Evolutionary conservation across 1,140 invertebrate genomes (phyloP), one percentile per base, ranked within the genome.

Genomic region (Aphelinus atriplicis): DNA sequence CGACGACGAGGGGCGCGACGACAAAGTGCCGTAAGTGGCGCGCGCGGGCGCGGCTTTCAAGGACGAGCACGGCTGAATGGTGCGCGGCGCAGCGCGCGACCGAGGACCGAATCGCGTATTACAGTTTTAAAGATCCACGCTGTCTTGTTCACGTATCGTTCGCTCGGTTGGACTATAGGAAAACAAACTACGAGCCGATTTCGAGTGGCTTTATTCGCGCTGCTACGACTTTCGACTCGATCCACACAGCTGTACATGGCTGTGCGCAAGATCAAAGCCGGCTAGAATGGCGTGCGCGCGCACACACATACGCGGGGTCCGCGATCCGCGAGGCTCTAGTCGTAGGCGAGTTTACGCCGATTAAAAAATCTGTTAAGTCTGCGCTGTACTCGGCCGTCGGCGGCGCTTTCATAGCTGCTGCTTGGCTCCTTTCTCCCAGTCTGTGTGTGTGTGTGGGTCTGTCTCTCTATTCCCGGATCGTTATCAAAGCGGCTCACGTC

Each of bases 281-380:
- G 56, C 56, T 58, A 3, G 56, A n/a, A 3, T n/a, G 56, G 3
- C n/a, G n/a, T 58, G 7, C n/a, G 7, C 56, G 56, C 3, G 6
- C 4, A 53, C 51, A 9, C 9, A 4, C 6, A 0, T 45, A 10
- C 46, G 61, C 48, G 6, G 61, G 3, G 6, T 26, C 26, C 0
- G 26, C 26, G 26, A 26, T 26, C 26, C 26, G 42, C 58, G 58
- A 60, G 61, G 61, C 26, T 26, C 26, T 26, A 26, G 26, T 26
- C 26, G 61, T 47, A 10, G 61, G 48, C 61, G 9, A n/a, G 46
- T 47, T 63, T 60, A 6, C 61, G 10, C 61, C 58, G 61, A 63
- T 63, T 63, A 63, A 63, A 63, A 63, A 47, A 63, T 7, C 61
- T 63, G 45, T 63, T 63, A 48, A 63, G 46, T 46, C 26, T 26